Evolutionary conservation across 2,797 vertebrate genomes (phyloP).

Genomic region (Notamacropus eugenii): DNA sequence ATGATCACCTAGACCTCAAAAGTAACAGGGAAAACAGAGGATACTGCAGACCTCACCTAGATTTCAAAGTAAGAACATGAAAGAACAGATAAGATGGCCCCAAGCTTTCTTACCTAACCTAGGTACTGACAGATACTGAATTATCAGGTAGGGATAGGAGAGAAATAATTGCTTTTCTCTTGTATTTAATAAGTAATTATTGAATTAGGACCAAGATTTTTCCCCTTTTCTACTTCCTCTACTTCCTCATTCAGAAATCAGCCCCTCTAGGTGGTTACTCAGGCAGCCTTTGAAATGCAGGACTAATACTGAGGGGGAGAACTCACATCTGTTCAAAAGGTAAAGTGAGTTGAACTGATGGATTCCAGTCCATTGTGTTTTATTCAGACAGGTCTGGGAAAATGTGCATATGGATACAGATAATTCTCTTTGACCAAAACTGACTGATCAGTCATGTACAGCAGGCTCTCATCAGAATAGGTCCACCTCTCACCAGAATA

Average conservation of each 20-base stretch:
- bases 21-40: not conserved
- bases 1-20: not conserved
- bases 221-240: not conserved
- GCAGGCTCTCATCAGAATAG: not conserved
- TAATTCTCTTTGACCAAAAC: not conserved
- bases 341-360: not conserved
- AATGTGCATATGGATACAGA: not conserved
- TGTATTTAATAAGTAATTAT: not conserved
- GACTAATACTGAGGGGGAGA: not conserved
- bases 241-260: not conserved
- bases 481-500: not conserved
- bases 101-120: not conserved
- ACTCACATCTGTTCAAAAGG: not conserved
- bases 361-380: not conserved
- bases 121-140: not conserved
- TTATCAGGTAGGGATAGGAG: conserved; percentile 5
- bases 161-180: not conserved
- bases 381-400: not conserved
- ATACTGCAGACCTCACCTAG: not conserved
- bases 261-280: not conserved
- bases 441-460: not conserved
- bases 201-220: not conserved
- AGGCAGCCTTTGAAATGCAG: not conserved
- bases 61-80: not conserved
- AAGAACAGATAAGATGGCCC: not conserved